Percentiles rank a stretch among this genome's conserved stretches.
Evolutionary conservation across 2,113 vertebrate genomes (phyloP).

Genomic region (Hippocampus abdominalis): DNA sequence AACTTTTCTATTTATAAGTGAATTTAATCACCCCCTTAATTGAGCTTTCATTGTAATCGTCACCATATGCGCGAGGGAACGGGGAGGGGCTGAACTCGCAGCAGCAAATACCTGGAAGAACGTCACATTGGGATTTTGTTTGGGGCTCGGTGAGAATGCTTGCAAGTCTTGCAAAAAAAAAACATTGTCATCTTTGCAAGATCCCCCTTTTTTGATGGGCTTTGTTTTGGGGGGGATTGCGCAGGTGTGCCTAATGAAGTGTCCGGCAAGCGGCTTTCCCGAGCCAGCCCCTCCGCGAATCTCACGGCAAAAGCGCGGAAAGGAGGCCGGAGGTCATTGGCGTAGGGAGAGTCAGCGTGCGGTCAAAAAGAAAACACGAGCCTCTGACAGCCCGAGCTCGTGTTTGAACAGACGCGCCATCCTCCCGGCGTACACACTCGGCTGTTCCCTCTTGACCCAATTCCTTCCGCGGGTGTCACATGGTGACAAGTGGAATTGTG

Average conservation of each 20-base stretch:
- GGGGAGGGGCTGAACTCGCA: conserved; percentile 30
- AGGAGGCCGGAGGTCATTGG: neutral
- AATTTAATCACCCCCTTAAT: conserved; percentile 28
- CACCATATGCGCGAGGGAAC: conserved; percentile 14
- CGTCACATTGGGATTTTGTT: conserved; percentile 16
- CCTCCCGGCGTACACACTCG: neutral
- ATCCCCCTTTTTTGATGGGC: neutral
- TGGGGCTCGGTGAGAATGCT: conserved; percentile 23
- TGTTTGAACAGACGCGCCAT: neutral
- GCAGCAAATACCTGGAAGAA: conserved; percentile 33
- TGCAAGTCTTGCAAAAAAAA: conserved; percentile 11
- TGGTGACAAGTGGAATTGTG: neutral
- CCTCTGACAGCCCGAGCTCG: neutral
- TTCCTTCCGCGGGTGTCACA: neutral
- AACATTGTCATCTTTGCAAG: neutral
- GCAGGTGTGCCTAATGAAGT: neutral
- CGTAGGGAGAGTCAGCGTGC: neutral
- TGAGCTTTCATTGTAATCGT: conserved; percentile 29
- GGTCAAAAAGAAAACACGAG: neutral
- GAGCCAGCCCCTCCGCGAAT: neutral
- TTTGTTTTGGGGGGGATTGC: neutral
- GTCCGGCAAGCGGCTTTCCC: neutral
- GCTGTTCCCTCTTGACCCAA: neutral
- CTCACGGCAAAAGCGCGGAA: neutral
- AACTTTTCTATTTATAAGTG: conserved; percentile 39